Evolutionary conservation across 2,797 vertebrate species (phyloP), one percentile per base, ranked within the genome.

Genomic region (Enteromius thamalakanensis): DNA sequence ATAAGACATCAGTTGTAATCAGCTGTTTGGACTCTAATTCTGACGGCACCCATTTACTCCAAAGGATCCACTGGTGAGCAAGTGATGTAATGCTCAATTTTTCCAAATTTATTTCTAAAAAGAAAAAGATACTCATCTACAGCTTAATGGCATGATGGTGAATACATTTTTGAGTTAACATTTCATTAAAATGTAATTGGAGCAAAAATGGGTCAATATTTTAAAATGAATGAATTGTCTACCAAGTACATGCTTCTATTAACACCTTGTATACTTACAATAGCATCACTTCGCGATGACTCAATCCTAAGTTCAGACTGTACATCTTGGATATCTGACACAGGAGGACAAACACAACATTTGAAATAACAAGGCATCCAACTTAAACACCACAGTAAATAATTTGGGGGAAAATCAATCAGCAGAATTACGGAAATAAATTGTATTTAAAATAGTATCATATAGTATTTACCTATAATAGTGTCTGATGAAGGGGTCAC

Each of bases 241-340:
- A 53, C 51, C 34, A 17, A 55, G 17, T n/a, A 37, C n/a, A 26
- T 4, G 4, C n/a, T 68, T 79, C 26, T 55, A 40, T 32, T 58
- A 58, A 58, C 23, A 4, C 6, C 3, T 6, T 8, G 19, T 4
- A 42, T 55, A 88, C 87, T 84, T 80, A 88, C 87, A 3, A 12
- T 74, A 45, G 65, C 42, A 51, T 80, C 76, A 32, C 65, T 86
- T 45, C 76, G 79, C 2, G 72, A 84, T 26, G 76, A 34, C 71
- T 3, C 29, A 2, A 53, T 81, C 12, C 72, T 74, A 19, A 11
- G 51, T 58, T 49, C 82, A 70, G 87, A 64, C 55, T 79, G 32
- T 4, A 37, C 81, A 0, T 79, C 84, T 29, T 78, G 55, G 15
- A 82, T 75, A 69, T 72, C 87, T 87, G 82, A 34, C n/a, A 65